A percentile compares a stretch with the other conserved stretches of the same genome.
Conservation (phyloP, 2,113 vertebrate species). For the Psophia crepitans region DNA sequence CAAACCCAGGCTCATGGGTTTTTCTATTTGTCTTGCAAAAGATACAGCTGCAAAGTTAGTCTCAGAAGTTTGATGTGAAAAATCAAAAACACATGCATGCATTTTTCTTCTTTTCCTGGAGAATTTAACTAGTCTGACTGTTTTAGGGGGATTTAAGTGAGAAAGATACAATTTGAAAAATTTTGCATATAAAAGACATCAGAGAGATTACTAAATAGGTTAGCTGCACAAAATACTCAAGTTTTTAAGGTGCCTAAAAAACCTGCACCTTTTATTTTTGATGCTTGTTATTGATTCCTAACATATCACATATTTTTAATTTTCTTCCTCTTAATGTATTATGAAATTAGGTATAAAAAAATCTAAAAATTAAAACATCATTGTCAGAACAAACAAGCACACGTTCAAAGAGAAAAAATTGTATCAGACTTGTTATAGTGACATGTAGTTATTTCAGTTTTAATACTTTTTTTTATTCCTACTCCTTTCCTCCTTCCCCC, state of each 20-base stretch:
- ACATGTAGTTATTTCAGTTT: not conserved
- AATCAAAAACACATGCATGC: not conserved
- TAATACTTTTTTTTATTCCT: not conserved
- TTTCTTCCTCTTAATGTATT: not conserved
- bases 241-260: not conserved
- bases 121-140: not conserved
- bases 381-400: not conserved
- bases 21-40: not conserved
- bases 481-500: not conserved
- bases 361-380: not conserved
- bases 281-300: not conserved
- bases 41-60: not conserved
- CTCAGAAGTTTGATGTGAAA: not conserved
- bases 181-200: not conserved
- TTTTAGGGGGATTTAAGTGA: not conserved
- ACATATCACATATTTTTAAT: not conserved
- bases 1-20: not conserved
- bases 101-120: not conserved
- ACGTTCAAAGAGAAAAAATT: not conserved
- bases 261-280: not conserved
- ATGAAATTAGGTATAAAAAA: not conserved
- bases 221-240: not conserved
- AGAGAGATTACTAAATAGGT: not conserved
- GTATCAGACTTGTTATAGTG: not conserved
- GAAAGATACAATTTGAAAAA: not conserved